Percentiles rank a stretch among this genome's conserved stretches.
These are phyloP conservation scores for Caiman crocodilus DNA, from an alignment of 2,797 vertebrate genomes.

Conservation along the genomic window DNA sequence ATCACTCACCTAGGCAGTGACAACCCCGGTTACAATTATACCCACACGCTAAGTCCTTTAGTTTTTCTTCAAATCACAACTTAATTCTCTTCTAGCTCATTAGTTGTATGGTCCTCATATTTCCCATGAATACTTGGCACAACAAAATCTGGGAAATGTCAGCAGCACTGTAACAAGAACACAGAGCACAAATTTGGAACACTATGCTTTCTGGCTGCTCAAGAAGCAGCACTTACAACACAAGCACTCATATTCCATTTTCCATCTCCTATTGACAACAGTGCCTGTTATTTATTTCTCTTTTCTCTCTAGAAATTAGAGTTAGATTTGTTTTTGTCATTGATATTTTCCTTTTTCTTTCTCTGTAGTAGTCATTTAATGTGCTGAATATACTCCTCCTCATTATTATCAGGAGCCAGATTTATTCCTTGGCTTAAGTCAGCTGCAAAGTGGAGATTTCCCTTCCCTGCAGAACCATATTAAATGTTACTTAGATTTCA, in stretches of 20 bases:
- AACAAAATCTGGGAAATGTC: not conserved
- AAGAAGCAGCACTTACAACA: not conserved
- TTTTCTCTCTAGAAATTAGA: not conserved
- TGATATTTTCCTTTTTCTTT: not conserved
- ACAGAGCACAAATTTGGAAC: not conserved
- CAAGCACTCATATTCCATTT: not conserved
- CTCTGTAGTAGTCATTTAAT: not conserved
- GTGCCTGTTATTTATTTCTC: not conserved
- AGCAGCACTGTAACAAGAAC: not conserved
- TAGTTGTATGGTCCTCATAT: not conserved
- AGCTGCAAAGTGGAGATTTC: no score
- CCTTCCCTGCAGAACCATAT: not conserved
- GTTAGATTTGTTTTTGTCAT: not conserved
- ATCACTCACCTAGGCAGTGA: not conserved
- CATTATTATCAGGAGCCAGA: not conserved
- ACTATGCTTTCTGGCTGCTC: no score
- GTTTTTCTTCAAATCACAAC: not conserved
- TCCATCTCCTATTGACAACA: not conserved
- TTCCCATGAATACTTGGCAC: rapidly evolving
- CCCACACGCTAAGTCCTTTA: not conserved
- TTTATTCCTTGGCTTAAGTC: not conserved
- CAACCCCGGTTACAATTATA: rapidly evolving
- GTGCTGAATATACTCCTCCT: not conserved
- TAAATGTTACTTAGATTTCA: not conserved
- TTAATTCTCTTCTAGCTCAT: not conserved